Conservation (phyloP, 2,797 vertebrate genomes). For the Numenius phaeopus region DNA sequence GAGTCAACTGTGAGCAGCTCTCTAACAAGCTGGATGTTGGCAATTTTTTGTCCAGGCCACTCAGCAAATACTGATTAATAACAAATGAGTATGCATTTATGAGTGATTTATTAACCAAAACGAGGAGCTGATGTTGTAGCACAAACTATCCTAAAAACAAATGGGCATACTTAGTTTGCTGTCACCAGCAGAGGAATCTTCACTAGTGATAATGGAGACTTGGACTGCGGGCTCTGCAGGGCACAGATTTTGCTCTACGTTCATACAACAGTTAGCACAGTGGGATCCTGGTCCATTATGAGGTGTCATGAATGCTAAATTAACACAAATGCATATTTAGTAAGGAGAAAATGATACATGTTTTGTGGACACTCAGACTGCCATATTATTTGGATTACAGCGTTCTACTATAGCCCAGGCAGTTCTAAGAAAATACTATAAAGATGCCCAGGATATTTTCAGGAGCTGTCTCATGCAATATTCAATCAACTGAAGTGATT, state of each 20-base stretch:
- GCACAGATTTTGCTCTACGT: slow-evolving; percentile 5
- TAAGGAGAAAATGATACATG: slow-evolving; percentile 40
- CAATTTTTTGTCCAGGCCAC: slow-evolving; percentile 25
- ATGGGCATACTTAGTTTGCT: slow-evolving; percentile 23
- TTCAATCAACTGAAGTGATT: slow-evolving; percentile 41
- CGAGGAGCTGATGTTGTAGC: not conserved
- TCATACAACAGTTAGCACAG: slow-evolving; percentile 33
- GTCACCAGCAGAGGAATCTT: slow-evolving; percentile 24
- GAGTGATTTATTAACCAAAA: slow-evolving; percentile 32
- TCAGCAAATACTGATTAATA: slow-evolving; percentile 43
- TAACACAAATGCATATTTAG: slow-evolving; percentile 60
- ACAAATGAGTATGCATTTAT: not conserved
- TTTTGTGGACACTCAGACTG: slow-evolving; percentile 36
- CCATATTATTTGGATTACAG: slow-evolving; percentile 31
- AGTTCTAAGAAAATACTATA: slow-evolving; percentile 23
- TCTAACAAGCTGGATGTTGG: slow-evolving; percentile 9
- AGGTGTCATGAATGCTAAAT: slow-evolving; percentile 49
- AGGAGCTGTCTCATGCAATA: slow-evolving; percentile 42
- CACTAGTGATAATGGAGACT: slow-evolving; percentile 9
- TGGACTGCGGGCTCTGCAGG: slow-evolving; percentile 38
- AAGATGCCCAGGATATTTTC: not conserved
- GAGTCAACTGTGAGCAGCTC: slow-evolving; percentile 15
- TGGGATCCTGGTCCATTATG: slow-evolving; percentile 26
- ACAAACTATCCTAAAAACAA: slow-evolving; percentile 1
- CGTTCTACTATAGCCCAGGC: not conserved